Base-by-base conservation (phyloP, 2,797 vertebrate genomes). In the Brachymystax lenok region DNA sequence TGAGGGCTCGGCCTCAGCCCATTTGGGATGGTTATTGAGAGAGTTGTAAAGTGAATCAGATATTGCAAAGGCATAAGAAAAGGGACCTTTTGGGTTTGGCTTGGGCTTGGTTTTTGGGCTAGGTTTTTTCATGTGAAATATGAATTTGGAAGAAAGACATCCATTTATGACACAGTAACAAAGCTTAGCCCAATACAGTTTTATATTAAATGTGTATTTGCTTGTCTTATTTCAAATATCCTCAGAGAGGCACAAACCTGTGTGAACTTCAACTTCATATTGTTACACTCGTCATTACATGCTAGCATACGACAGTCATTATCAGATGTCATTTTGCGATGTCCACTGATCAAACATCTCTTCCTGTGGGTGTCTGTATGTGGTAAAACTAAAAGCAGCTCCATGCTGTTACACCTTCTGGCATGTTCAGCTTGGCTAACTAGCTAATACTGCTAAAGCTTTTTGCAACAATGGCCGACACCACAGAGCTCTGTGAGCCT, bases 291-390 rank as follows among this genome's bases (percentile, higher is more conserved):
- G 64, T 33, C 28, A 27, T 10, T 67, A 24, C 69, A 70, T 46
- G n/a, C n/a, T 14, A 21, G 35, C 12, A 30, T 35, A 8, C 64
- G 16, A 28, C 1, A 71, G 69, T 70, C 24, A 66, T 50, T 13
- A n/a, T 27, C 21, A 13, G 40, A 51, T 21, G 5, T 51, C 16
- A 5, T 24, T 27, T 50, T 51, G 21, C 40, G 40, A 21, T 6
- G 33, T n/a, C 59, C 7, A 27, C 2, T 59, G 56, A 77, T 77
- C 64, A 14, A 61, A 61, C 8, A 68, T 16, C 7, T 5, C 30
- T 75, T 77, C 83, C 81, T 77, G 77, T 76, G 74, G 68, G 51
- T 50, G 66, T 77, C 40, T 61, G 13, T 12, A 64, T 74, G 73
- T 75, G 54, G 71, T 83, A 73, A 59, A 24, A 1, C 59, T 19